Percentiles rank a stretch among this genome's conserved stretches.
Evolutionary conservation across 2,797 vertebrate species (phyloP).

Genomic region (Aldrovandia affinis): DNA sequence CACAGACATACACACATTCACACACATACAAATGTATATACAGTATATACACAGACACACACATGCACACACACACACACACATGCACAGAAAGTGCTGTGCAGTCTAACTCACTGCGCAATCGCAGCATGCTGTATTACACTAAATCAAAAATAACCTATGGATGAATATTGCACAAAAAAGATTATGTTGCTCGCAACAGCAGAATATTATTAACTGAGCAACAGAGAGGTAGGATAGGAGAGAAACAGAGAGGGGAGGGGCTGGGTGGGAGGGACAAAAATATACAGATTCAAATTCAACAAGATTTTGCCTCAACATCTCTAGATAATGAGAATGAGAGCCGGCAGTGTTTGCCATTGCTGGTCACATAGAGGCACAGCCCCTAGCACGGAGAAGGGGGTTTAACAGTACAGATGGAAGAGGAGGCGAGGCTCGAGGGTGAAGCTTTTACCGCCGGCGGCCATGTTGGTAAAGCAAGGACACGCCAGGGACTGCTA

Average conservation of each 20-base stretch:
- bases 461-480: background rate
- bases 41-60: background rate
- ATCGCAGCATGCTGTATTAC: background rate
- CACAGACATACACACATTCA: constrained; percentile 6
- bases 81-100: background rate
- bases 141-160: background rate
- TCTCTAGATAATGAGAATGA: background rate
- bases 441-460: background rate
- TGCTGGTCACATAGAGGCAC: background rate
- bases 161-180: background rate
- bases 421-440: background rate
- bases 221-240: background rate
- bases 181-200: background rate
- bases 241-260: too few species aligned
- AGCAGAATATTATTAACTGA: background rate
- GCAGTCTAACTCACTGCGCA: background rate
- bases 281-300: background rate
- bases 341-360: background rate
- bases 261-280: background rate
- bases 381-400: background rate
- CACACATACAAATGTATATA: background rate
- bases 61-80: background rate
- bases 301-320: background rate
- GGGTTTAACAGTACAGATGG: background rate
- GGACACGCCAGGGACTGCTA: background rate